Percentiles rank a stretch among this genome's conserved stretches.
Evolutionary conservation across 2,113 vertebrate species (phyloP).

Genomic region (Camelus bactrianus): DNA sequence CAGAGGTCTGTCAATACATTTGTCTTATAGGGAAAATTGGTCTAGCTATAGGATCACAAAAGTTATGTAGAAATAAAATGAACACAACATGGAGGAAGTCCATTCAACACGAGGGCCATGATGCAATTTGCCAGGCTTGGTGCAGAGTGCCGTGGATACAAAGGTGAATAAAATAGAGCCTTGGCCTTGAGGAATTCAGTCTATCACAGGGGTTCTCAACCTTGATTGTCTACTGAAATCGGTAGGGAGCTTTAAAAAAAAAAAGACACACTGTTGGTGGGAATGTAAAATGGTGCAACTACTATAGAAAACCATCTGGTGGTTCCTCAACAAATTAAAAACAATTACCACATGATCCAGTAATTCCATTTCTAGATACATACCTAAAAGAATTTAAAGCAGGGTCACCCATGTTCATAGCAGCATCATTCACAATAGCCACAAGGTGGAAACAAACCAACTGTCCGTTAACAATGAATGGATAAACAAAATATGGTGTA

Average conservation of each 20-base stretch:
- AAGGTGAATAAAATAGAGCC: not conserved
- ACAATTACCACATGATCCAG: not conserved
- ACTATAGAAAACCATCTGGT: not conserved
- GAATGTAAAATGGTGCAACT: not conserved
- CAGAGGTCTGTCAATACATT: not conserved
- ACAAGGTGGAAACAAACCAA: not conserved
- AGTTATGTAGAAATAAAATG: not conserved
- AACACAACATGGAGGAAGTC: not conserved
- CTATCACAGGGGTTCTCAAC: not conserved
- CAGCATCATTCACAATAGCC: not conserved
- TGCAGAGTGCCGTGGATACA: not conserved
- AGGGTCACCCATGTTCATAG: not conserved
- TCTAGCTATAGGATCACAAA: not conserved
- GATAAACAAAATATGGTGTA: not conserved
- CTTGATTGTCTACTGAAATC: not conserved
- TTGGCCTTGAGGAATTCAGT: not conserved
- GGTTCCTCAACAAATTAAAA: not conserved
- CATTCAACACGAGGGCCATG: not conserved
- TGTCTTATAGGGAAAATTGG: not conserved
- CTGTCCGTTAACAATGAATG: not conserved
- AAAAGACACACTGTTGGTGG: not conserved
- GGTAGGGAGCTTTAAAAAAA: not conserved
- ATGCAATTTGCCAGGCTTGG: no score
- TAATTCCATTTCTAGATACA: not conserved
- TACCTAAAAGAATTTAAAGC: not conserved